phyloP scores from a whole-genome alignment of 2,113 vertebrate species.

The Promerops cafer region DNA sequence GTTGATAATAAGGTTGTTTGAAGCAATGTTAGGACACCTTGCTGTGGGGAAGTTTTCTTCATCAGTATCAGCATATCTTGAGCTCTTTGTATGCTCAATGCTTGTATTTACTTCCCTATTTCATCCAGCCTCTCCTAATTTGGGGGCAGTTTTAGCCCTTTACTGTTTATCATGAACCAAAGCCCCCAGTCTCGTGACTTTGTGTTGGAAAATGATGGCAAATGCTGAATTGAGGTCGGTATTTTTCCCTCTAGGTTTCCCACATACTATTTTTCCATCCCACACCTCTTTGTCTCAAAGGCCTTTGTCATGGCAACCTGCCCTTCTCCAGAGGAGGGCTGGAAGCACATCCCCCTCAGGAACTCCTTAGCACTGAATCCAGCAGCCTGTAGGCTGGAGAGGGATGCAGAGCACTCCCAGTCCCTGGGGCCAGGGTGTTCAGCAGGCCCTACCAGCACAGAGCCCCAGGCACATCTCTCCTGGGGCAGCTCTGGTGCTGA shows the following conservation, averaged over 20 bases:
- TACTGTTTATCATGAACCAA: not conserved
- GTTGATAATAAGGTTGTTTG: not conserved
- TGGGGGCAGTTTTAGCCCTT: not conserved
- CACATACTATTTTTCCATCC: slow-evolving; percentile 31
- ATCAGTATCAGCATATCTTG: not conserved
- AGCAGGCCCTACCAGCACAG: not conserved
- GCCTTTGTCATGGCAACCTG: slow-evolving; percentile 58
- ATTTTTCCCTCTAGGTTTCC: slow-evolving; percentile 17
- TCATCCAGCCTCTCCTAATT: not conserved
- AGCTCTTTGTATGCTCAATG: not conserved
- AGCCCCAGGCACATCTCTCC: not conserved
- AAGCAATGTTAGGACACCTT: not conserved
- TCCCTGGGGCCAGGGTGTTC: not conserved
- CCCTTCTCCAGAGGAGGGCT: slow-evolving; percentile 48
- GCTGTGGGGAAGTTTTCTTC: not conserved
- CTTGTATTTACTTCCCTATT: not conserved
- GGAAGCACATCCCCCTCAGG: slow-evolving; percentile 37
- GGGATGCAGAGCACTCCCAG: not conserved
- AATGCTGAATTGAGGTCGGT: not conserved
- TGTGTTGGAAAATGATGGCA: not conserved
- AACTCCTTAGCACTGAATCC: not conserved
- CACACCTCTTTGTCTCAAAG: slow-evolving; percentile 43
- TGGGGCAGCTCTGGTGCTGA: not conserved
- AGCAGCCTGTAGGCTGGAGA: not conserved
- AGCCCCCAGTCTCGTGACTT: not conserved